These are phyloP conservation scores for Drosophila borealis DNA, from an alignment of 2,888 invertebrate species.

Conservation along the genomic window DNA sequence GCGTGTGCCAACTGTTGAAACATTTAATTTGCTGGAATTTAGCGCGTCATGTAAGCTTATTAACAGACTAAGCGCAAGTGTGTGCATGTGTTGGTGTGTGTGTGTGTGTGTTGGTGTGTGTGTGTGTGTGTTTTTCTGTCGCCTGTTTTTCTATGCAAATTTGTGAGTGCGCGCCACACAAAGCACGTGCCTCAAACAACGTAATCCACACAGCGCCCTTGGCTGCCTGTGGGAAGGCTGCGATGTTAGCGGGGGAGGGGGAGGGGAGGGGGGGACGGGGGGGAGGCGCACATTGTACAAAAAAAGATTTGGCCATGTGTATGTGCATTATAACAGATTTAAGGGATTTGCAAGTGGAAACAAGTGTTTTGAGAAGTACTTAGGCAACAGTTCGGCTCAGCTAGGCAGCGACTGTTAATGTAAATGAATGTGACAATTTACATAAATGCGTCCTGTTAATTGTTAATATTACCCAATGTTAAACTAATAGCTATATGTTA, in stretches of 20 bases:
- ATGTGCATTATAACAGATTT: conserved; percentile 11
- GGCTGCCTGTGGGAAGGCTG: no score
- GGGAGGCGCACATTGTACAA: background rate
- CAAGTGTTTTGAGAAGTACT: background rate
- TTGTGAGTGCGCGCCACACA: conserved; percentile 27
- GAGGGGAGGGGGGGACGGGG: background rate
- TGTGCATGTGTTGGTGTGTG: background rate
- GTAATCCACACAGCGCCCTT: conserved; percentile 2
- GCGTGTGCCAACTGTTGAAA: conserved; percentile 55
- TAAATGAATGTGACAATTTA: background rate
- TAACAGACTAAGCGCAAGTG: conserved; percentile 59
- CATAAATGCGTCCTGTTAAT: no score
- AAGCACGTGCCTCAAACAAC: conserved; percentile 17
- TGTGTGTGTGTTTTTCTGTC: conserved; percentile 34
- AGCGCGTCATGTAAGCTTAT: conserved; percentile 74
- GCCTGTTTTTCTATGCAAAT: conserved; percentile 76
- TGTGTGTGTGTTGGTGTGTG: background rate
- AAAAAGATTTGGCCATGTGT: conserved; percentile 1
- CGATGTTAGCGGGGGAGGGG: no score
- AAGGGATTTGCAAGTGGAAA: conserved; percentile 2
- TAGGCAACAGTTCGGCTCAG: background rate
- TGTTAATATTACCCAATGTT: no score
- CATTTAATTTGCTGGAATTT: conserved; percentile 78
- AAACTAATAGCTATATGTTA: no score
- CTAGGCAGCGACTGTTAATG: background rate